Evolutionary conservation across 2,797 vertebrate species (phyloP), one percentile per base, ranked within the genome.

Genomic region (Anabas testudineus): DNA sequence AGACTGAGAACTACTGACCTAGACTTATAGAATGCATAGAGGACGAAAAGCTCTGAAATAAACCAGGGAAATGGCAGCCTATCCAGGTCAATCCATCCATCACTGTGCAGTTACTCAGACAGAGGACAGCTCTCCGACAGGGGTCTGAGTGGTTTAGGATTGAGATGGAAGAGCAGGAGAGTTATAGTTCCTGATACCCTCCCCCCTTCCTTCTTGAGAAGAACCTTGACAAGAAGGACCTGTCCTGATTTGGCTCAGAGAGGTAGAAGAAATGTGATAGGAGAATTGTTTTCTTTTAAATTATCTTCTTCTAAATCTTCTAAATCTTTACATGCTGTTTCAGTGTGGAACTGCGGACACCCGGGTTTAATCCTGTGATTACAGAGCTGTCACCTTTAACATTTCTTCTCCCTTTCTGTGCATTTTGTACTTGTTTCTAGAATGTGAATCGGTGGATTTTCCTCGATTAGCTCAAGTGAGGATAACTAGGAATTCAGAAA

Each of bases 41-140:
- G 85, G 78, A 84, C 70, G 47, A 28, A 30, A 56, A 70, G 47
- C 79, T 77, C 58, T 84, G 87, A 80, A 88, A 89, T 90, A 90
- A 88, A 89, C 45, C 14, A 16, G 69, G 83, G 87, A 89, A 88
- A 90, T 82, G 84, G 89, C 69, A 69, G 86, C 90, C 90, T 87
- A 91, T 93, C 89, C 90, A 87, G 91, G 93, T 92, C 90, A 89
- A 89, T 92, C 91, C 91, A 94, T 95, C 92, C 90, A 93, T 94
- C 93, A 93, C 82, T 12, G 84, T 42, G 90, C 92, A 90, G 91
- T 94, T 94, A 94, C 90, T 91, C 92, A 93, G 88, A 88, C 57
- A 37, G 90, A 89, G 90, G 93, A 93, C 93, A 93, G 91, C 81
- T 90, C 75, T 68, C 71, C 87, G 93, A 95, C 91, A 91, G 91